phyloP scores from a whole-genome alignment of 2,888 invertebrate genomes.

The Agriopis marginaria region DNA sequence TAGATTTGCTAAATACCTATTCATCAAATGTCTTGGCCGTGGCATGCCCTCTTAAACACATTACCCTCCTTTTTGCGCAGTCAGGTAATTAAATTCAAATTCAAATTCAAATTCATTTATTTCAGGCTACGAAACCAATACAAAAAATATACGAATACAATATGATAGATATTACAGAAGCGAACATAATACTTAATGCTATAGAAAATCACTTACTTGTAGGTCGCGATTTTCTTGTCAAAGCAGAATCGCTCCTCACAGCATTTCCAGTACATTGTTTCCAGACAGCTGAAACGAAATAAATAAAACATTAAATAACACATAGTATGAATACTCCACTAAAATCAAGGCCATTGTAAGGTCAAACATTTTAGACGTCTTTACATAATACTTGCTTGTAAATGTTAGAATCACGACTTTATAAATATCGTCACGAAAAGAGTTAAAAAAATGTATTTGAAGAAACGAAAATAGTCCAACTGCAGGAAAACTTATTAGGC shows the following conservation, averaged over 20 bases:
- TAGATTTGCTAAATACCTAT: no score
- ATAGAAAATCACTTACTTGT: conserved; percentile 71
- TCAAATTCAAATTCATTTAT: no score
- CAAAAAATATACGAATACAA: no score
- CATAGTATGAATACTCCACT: not conserved
- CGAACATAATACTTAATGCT: no score
- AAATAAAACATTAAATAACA: conserved; percentile 33
- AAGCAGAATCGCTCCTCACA: conserved; percentile 91
- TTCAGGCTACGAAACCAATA: no score
- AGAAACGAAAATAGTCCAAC: not conserved
- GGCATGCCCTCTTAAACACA: no score
- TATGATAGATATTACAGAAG: no score
- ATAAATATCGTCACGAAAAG: not conserved
- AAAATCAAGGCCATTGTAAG: not conserved
- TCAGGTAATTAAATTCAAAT: no score
- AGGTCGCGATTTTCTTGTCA: conserved; percentile 89
- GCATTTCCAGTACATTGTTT: conserved; percentile 91
- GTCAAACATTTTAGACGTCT: not conserved
- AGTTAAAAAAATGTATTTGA: not conserved
- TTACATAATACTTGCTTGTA: not conserved
- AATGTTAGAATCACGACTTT: not conserved
- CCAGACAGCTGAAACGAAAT: conserved; percentile 86
- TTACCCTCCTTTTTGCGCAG: no score
- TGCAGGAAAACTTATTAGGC: no score
- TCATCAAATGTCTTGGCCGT: no score